A percentile compares a stretch with the other conserved stretches of the same genome.
These are phyloP conservation scores for Microctonus brassicae DNA, from an alignment of 2,888 invertebrate genomes.

Conservation along the genomic window DNA sequence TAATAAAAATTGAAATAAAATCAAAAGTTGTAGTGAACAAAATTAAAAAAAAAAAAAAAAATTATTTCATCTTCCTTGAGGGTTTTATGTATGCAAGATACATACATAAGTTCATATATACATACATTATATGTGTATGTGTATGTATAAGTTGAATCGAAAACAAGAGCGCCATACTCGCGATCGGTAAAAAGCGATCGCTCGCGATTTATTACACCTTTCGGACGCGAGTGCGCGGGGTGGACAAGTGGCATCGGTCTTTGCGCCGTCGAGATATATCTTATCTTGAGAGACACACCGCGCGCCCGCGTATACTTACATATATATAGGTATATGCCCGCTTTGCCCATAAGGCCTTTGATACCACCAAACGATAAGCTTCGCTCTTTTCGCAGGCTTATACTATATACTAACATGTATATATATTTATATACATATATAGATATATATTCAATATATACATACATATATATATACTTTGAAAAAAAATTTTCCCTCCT, in stretches of 20 bases:
- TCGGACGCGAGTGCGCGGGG: constrained; percentile 54
- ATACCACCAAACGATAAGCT: constrained; percentile 62
- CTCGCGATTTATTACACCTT: constrained; percentile 67
- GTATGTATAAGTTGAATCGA: neutral
- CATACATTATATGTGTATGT: neutral
- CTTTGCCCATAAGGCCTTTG: constrained; percentile 49
- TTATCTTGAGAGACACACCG: constrained; percentile 62
- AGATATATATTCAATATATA: too few relatives aligned
- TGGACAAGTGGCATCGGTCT: constrained; percentile 64
- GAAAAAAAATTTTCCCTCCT: constrained; percentile 55
- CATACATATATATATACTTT: constrained; percentile 37
- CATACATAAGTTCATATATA: neutral
- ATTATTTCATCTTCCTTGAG: neutral
- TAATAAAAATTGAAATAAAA: neutral
- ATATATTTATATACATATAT: neutral
- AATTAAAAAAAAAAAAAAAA: neutral
- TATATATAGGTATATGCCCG: constrained; percentile 21
- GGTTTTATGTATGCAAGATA: too few relatives aligned
- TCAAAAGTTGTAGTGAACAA: neutral
- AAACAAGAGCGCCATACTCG: constrained; percentile 45
- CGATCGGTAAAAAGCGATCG: constrained; percentile 66
- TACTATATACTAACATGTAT: constrained; percentile 24
- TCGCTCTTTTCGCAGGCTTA: constrained; percentile 42
- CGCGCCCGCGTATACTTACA: constrained; percentile 46
- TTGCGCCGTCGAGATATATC: constrained; percentile 59